Percentiles rank a stretch among this genome's conserved stretches.
phyloP scores from a whole-genome alignment of 2,797 vertebrate species.

The Anolis apletophallus region DNA sequence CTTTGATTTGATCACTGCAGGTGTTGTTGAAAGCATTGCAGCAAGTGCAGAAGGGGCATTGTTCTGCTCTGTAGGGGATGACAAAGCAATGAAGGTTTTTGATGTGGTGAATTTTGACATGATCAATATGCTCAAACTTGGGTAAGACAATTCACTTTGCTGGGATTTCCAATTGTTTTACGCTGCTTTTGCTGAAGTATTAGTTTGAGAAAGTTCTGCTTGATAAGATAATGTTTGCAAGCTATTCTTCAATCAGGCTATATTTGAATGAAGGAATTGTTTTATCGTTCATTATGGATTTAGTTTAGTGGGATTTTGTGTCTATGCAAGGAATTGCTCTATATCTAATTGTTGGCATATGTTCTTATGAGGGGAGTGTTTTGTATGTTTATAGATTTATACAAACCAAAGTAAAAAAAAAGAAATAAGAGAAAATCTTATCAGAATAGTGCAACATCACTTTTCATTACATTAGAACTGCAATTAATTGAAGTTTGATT shows the following conservation, averaged over 20 bases:
- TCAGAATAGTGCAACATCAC: background rate
- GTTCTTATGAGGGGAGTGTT: background rate
- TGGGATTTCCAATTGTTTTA: background rate
- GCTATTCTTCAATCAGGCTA: background rate
- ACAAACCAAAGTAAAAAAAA: background rate
- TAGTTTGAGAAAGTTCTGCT: background rate
- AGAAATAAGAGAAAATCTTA: background rate
- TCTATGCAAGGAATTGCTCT: background rate
- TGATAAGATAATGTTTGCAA: background rate
- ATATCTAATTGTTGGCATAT: background rate
- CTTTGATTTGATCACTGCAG: conserved; percentile 75
- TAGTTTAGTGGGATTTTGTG: background rate
- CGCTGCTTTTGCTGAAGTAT: background rate
- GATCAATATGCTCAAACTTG: conserved; percentile 99
- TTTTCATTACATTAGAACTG: background rate
- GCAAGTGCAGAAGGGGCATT: conserved; percentile 93
- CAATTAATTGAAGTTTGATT: background rate
- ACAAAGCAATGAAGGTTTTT: conserved; percentile 98
- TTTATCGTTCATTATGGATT: background rate
- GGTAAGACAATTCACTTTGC: conserved; percentile 80
- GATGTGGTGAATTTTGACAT: conserved; percentile 99
- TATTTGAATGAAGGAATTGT: background rate
- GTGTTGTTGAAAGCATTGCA: conserved; percentile 92
- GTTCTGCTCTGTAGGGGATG: conserved; percentile 95
- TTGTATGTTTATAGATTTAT: background rate